phyloP scores from a whole-genome alignment of 2,888 invertebrate genomes.

The Eupelmus urozonus region DNA sequence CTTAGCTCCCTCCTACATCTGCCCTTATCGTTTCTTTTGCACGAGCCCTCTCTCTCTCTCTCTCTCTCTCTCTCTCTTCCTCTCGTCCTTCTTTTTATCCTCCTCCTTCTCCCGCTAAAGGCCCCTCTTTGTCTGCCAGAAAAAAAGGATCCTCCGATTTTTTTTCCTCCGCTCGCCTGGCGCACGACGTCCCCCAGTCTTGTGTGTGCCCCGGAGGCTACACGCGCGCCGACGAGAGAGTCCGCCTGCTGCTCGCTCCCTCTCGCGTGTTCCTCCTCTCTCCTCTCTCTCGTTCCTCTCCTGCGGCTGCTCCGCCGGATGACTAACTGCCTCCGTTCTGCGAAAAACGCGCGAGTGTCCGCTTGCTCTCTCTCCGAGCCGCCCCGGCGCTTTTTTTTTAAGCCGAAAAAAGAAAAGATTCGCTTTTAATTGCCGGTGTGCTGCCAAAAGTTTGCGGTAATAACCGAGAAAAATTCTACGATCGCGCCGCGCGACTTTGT shows the following conservation, averaged over 20 bases:
- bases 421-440: conserved; percentile 57
- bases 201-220: conserved; percentile 44
- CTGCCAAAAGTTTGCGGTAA: conserved; percentile 51
- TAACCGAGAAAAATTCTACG: conserved; percentile 58
- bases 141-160: conserved; percentile 15
- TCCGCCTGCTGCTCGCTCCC: not conserved
- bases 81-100: not conserved
- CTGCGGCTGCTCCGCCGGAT: conserved; percentile 57
- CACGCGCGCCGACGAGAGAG: no score
- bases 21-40: conserved; percentile 20
- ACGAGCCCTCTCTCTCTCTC: not conserved
- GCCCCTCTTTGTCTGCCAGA: conserved; percentile 35
- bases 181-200: conserved; percentile 45
- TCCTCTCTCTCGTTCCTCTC: conserved; percentile 58
- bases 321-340: conserved; percentile 60
- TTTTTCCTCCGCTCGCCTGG: conserved; percentile 27
- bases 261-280: conserved; percentile 52
- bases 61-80: not conserved
- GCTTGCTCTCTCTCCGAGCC: no score
- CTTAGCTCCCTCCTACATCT: no score
- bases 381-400: conserved; percentile 27
- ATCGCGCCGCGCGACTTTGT: conserved; percentile 41
- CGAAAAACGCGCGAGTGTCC: conserved; percentile 50
- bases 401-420: conserved; percentile 51
- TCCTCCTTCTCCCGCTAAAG: not conserved